A percentile compares a stretch with the other conserved stretches of the same genome.
Evolutionary conservation across 2,888 invertebrate genomes (phyloP).

Genomic region (Drosophila mimica): DNA sequence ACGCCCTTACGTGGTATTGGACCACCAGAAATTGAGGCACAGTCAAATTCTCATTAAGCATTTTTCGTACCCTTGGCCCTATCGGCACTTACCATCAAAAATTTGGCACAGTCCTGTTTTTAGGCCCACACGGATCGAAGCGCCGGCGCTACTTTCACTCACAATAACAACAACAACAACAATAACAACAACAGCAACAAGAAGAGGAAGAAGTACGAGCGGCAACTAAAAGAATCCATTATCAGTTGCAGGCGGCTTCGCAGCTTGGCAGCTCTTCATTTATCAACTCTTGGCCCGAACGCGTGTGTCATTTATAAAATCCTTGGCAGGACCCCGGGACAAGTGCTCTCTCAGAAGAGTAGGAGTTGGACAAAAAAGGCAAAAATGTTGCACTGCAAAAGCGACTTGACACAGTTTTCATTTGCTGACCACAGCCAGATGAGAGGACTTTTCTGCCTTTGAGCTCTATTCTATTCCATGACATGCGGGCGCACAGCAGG

Average conservation of each 20-base stretch:
- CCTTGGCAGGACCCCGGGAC: slow-evolving; percentile 34
- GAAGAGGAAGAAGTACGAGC: not conserved
- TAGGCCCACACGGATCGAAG: slow-evolving; percentile 52
- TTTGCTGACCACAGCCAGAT: slow-evolving; percentile 59
- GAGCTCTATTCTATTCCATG: not conserved
- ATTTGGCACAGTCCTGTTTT: slow-evolving; percentile 50
- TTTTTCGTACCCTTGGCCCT: slow-evolving; percentile 46
- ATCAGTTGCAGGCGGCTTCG: slow-evolving; percentile 53
- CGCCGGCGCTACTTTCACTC: slow-evolving; percentile 77
- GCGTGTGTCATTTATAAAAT: slow-evolving; percentile 73
- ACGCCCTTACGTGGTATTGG: slow-evolving; percentile 50
- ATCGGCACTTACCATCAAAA: slow-evolving; percentile 48
- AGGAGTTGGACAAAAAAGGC: slow-evolving; percentile 9
- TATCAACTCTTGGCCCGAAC: slow-evolving; percentile 57
- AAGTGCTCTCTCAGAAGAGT: slow-evolving; percentile 39
- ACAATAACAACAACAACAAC: slow-evolving; percentile 22
- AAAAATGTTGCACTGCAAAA: slow-evolving; percentile 52
- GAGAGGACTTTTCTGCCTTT: not conserved
- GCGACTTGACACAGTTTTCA: slow-evolving; percentile 57
- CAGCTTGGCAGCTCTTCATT: slow-evolving; percentile 61
- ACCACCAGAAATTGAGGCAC: slow-evolving; percentile 60
- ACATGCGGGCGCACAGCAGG: slow-evolving; percentile 60
- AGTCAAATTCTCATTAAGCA: slow-evolving; percentile 41
- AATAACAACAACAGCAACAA: slow-evolving; percentile 18
- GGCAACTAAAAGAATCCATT: slow-evolving; percentile 53